A percentile compares a stretch with the other conserved stretches of the same genome.
These are phyloP conservation scores for Sebastes diploproa DNA, from an alignment of 2,797 vertebrate species.

Conservation along the genomic window DNA sequence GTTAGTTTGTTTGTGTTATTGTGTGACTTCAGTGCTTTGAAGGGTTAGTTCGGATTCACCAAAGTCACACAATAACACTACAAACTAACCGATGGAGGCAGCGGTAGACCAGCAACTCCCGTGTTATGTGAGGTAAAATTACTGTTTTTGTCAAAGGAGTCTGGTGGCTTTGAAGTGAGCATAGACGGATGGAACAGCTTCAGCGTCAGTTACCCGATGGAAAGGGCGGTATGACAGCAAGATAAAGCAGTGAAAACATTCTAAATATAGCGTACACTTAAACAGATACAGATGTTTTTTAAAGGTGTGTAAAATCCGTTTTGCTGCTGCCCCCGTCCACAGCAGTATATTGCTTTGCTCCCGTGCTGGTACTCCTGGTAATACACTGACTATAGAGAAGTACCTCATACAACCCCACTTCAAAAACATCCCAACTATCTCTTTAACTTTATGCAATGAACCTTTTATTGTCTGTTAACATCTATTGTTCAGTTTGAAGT, in stretches of 20 bases:
- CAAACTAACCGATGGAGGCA: rapidly evolving
- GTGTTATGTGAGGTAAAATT: too few relatives aligned
- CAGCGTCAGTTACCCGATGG: background rate
- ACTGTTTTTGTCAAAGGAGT: too few relatives aligned
- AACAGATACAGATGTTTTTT: background rate
- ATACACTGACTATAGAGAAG: too few relatives aligned
- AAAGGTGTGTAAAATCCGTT: background rate
- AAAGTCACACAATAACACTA: background rate
- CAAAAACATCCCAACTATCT: too few relatives aligned
- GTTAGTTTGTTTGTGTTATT: too few relatives aligned
- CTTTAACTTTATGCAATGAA: background rate
- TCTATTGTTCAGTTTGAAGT: background rate
- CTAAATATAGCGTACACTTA: background rate
- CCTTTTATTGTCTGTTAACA: background rate
- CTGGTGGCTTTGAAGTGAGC: background rate
- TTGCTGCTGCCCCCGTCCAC: background rate
- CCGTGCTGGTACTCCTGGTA: too few relatives aligned
- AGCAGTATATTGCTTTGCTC: too few relatives aligned
- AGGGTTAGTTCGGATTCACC: background rate
- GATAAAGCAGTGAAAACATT: too few relatives aligned
- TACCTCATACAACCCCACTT: too few relatives aligned
- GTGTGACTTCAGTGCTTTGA: too few relatives aligned
- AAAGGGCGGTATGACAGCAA: background rate
- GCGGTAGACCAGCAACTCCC: too few relatives aligned
- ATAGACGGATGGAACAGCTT: background rate